Evolutionary conservation across 1,140 invertebrate genomes (phyloP).

Genomic region (Nautilus pompilius): DNA sequence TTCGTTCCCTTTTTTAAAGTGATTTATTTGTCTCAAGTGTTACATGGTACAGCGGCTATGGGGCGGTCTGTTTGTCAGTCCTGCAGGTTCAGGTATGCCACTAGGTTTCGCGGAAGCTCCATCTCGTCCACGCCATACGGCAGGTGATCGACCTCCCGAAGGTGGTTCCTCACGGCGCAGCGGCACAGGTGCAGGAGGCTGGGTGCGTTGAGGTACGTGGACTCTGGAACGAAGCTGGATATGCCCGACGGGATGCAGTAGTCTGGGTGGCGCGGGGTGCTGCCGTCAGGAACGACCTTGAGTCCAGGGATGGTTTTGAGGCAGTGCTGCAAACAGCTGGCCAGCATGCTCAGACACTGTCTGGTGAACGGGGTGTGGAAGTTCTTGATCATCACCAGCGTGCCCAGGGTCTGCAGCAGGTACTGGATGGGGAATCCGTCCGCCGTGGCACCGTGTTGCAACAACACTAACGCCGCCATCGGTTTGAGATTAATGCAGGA

Average conservation of each 20-base stretch:
- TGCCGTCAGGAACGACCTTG: constrained; percentile 5
- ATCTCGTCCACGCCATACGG: constrained; percentile 13
- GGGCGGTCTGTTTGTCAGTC: no score
- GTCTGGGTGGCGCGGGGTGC: not conserved
- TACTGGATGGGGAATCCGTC: constrained; percentile 14
- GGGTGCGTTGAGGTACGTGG: constrained; percentile 9
- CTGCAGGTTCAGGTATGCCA: constrained; percentile 1
- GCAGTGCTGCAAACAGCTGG: constrained; percentile 15
- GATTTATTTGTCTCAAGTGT: no score
- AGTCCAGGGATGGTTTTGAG: constrained; percentile 10
- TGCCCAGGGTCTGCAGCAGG: constrained; percentile 14
- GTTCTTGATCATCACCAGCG: constrained; percentile 3
- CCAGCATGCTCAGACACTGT: constrained; percentile 12
- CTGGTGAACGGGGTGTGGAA: not conserved
- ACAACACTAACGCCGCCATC: constrained; percentile 10
- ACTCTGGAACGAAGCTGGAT: constrained; percentile 10
- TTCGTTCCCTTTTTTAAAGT: no score
- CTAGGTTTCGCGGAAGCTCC: not conserved
- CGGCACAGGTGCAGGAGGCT: constrained; percentile 9
- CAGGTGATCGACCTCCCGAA: constrained; percentile 7
- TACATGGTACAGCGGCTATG: no score
- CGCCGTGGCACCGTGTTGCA: constrained; percentile 16
- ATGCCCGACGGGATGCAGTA: constrained; percentile 13
- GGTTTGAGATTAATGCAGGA: constrained; percentile 20
- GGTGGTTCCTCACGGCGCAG: constrained; percentile 10